Conservation (phyloP, 2,888 invertebrate species). For the Eumacrocentrus americanus region DNA sequence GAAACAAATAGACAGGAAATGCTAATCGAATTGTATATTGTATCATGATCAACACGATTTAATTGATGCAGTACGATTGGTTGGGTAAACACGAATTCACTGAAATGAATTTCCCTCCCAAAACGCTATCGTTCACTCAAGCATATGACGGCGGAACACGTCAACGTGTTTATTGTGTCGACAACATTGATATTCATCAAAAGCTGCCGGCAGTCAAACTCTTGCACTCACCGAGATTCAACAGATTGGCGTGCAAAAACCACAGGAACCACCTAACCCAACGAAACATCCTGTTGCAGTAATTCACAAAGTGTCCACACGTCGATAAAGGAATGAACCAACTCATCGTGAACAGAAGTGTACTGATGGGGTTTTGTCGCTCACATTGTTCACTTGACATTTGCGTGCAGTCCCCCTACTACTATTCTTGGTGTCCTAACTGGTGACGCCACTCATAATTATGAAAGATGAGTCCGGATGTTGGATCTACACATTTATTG, state of each 20-base stretch:
- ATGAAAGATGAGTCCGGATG: conserved; percentile 25
- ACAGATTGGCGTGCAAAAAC: conserved; percentile 40
- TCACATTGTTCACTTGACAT: conserved; percentile 27
- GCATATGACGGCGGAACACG: no score
- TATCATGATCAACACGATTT: no score
- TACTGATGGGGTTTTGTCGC: conserved; percentile 23
- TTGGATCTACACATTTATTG: conserved; percentile 15
- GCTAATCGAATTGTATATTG: no score
- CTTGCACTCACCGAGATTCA: conserved; percentile 44
- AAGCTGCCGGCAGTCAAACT: no score
- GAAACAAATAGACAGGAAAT: no score
- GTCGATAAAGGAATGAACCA: conserved; percentile 28
- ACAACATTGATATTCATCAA: no score
- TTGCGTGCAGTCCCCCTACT: conserved; percentile 24
- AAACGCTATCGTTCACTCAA: no score
- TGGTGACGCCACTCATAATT: conserved; percentile 47
- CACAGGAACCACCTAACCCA: conserved; percentile 44
- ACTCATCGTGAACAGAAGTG: conserved; percentile 28
- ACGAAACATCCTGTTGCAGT: conserved; percentile 27
- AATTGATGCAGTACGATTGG: no score
- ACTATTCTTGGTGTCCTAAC: conserved; percentile 32
- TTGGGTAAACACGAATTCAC: no score
- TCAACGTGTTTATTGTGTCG: no score
- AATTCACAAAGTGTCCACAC: conserved; percentile 25
- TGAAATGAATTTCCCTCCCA: no score